Evolutionary conservation across 2,888 invertebrate species (phyloP), one percentile per base, ranked within the genome.

Genomic region (Apotomis turbidana): DNA sequence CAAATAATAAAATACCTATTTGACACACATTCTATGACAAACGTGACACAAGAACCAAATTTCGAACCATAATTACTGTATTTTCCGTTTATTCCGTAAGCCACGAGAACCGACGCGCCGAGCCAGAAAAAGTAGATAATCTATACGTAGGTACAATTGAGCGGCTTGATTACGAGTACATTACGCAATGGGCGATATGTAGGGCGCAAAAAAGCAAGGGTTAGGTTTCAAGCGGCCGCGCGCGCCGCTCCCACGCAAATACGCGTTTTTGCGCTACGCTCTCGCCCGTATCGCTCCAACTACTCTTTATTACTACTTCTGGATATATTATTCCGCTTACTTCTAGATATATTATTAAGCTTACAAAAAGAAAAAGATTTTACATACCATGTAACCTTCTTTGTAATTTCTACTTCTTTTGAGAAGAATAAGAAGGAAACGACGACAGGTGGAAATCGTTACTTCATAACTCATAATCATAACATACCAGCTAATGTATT

Each of bases 101-200:
- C 59, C 15, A 41, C 71, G 57, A 52, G 67, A 63, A 46, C 38
- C 59, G 51, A 67, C 13, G 62, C 51, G 38, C 58, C 52, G 57
- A 62, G 62, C 41, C 49, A 57, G 57, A 72, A 72, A 62, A 72
- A 68, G 46, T 57, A 55, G 49, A 38, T 61, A 51, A 71, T 71
- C 46, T 66, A 57, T 49, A 57, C 38, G 57, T 52, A 46, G 15
- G 44, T 58, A 49, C 55, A 51, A 72, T 52, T 38, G 58, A 44
- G 68, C 57, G 41, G 49, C 12, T 68, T 51, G 67, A 68, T 67
- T 62, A 57, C 52, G 15, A 15, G 15, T 15, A 15, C 15, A 52
- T 72, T 68, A 46, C 62, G 68, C 68, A 68, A 71, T 38, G 36
- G 13, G 15, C 38, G 15, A 63, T 72, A 72, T 62, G 68, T 72